Base-by-base conservation (phyloP, 2,113 vertebrate genomes). In the Chelonoidis abingdonii region DNA sequence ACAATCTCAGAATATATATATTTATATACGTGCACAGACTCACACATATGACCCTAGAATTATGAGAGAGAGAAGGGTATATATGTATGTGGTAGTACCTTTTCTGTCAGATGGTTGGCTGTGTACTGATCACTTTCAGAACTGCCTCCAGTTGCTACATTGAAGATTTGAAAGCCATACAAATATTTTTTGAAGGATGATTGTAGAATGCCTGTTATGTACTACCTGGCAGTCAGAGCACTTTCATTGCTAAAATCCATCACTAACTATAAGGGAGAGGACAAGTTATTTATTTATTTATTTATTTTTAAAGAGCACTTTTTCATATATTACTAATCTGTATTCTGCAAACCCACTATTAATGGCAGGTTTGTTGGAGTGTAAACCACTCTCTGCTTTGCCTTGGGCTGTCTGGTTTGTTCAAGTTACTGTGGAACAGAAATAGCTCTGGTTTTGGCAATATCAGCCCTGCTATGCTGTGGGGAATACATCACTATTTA, bases 401-500 rank as follows among this genome's bases (percentile, higher is more conserved):
- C 98, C 98, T 97, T 97, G 84, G 97, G 95, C 96, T 97, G 92
- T 96, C 96, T 97, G 97, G 96, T 98, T 98, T 97, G 93, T 96
- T 98, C 92, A 94, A 93, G 95, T 97, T 97, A 97, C 94, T 86
- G 80, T 97, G 94, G 90, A 97, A 97, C 90, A 98, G 97, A 97
- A 98, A 98, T 98, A 98, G 97, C 97, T 92, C 44, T 76, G 52
- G 93, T 97, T 98, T 98, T 98, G 98, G 97, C 97, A 97, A 90
- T 83, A 94, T 95, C 83, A 85, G 87, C 97, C 95, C 96, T 98
- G 80, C 86, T 97, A 97, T 97, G 97, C 97, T 96, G 84, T 84
- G 92, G 97, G 98, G 97, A 97, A 98, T 98, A 97, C 96, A 94
- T 98, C 85, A 87, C 93, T 97, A 89, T 96, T 97, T 98, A 97